Evolutionary conservation across 2,797 vertebrate species (phyloP).

Genomic region (Urocyon cinereoargenteus): DNA sequence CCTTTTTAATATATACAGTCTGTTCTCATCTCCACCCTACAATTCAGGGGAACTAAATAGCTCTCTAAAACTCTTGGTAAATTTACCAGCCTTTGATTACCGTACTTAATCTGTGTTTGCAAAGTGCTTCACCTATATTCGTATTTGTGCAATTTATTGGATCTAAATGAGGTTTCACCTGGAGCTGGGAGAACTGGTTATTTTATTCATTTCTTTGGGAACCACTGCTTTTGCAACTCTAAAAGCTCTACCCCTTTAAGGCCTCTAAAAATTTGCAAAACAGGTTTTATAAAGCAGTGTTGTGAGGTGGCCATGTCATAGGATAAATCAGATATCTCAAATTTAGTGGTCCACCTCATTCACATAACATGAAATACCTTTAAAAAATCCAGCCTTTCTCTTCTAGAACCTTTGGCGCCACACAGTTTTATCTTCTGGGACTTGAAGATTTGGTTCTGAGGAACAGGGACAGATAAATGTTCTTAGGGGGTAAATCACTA

Average conservation of each 20-base stretch:
- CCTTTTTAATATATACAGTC: not conserved
- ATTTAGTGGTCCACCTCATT: not conserved
- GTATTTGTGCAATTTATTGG: conserved; percentile 51
- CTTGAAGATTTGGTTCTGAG: not conserved
- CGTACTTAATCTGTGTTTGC: conserved; percentile 58
- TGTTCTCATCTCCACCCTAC: not conserved
- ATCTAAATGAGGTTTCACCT: conserved; percentile 43
- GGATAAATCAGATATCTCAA: not conserved
- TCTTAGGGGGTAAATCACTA: not conserved
- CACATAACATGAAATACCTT: too few species aligned
- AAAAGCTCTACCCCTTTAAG: not conserved
- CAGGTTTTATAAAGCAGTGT: not conserved
- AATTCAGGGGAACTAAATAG: not conserved
- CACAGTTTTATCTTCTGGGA: not conserved
- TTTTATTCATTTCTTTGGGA: conserved; percentile 50
- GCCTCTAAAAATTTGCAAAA: not conserved
- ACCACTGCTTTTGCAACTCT: not conserved
- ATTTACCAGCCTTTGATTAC: conserved; percentile 63
- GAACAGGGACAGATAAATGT: not conserved
- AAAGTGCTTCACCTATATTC: conserved; percentile 42
- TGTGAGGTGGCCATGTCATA: not conserved
- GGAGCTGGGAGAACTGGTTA: not conserved
- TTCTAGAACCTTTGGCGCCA: conserved; percentile 37
- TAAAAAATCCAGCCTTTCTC: not conserved
- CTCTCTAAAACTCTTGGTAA: conserved; percentile 52